Percentiles rank a stretch among this genome's conserved stretches.
Conservation (phyloP, 2,113 vertebrate genomes). For the Saguinus midas region DNA sequence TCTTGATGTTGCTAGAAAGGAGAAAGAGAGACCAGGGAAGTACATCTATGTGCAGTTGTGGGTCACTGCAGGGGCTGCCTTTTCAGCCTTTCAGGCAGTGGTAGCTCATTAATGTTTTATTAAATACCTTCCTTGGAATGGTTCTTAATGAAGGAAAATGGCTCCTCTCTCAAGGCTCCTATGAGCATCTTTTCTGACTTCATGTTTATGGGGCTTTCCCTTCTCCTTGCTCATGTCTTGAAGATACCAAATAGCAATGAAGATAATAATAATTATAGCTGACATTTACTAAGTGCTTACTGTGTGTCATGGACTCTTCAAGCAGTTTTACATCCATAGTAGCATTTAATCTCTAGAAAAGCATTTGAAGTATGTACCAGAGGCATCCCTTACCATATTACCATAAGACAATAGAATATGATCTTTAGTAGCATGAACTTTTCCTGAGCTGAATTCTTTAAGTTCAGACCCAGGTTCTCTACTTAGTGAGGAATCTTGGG, state of each 20-base stretch:
- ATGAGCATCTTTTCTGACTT: background rate
- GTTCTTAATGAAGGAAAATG: background rate
- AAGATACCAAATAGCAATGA: background rate
- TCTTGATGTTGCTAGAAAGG: background rate
- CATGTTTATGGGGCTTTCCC: background rate
- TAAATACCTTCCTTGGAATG: background rate
- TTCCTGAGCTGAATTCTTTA: background rate
- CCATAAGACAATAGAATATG: background rate
- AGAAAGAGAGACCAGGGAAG: background rate
- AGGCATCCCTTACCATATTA: background rate
- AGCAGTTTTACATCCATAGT: background rate
- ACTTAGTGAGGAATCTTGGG: background rate
- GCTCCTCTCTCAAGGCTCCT: background rate
- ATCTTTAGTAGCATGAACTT: background rate
- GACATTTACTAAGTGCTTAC: background rate
- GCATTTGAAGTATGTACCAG: background rate
- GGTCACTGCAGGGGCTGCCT: background rate
- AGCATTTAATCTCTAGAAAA: background rate
- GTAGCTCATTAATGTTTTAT: constrained; percentile 24
- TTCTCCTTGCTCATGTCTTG: background rate
- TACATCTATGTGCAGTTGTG: background rate
- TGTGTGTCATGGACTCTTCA: background rate
- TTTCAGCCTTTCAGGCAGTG: background rate
- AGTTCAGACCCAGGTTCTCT: background rate
- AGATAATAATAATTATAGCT: background rate